These are phyloP conservation scores for Pampus argenteus DNA, from an alignment of 2,797 vertebrate genomes.

Conservation along the genomic window DNA sequence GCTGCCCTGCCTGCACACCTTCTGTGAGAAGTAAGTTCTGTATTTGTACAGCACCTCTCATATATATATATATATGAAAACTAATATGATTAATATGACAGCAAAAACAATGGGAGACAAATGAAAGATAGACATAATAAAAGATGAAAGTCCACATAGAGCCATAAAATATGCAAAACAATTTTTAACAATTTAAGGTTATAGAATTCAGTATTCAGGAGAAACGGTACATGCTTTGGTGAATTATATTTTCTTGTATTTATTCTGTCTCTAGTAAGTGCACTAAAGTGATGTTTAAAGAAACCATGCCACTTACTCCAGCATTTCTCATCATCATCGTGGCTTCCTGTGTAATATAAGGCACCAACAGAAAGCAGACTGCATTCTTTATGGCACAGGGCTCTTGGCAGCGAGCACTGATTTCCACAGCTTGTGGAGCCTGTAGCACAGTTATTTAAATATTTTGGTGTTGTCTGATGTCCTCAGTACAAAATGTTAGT, in stretches of 20 bases:
- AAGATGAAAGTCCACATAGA: not conserved
- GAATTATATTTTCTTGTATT: slow-evolving; percentile 8
- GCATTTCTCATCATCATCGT: slow-evolving; percentile 31
- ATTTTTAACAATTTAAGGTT: not conserved
- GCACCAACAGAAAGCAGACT: slow-evolving; percentile 27
- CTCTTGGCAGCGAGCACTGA: slow-evolving; percentile 28
- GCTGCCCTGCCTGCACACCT: slow-evolving; percentile 94
- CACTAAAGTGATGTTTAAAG: slow-evolving; percentile 1
- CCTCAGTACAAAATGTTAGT: not conserved
- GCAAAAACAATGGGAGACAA: not conserved
- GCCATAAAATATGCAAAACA: not conserved
- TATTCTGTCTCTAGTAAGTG: not conserved
- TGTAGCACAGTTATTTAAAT: slow-evolving; percentile 26
- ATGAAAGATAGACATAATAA: not conserved
- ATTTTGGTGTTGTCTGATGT: not conserved
- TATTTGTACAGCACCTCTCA: slow-evolving; percentile 1
- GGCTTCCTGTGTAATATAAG: slow-evolving; percentile 39
- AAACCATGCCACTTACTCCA: slow-evolving; percentile 9
- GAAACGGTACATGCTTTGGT: not conserved
- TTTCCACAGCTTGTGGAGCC: slow-evolving; percentile 41
- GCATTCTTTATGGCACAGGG: slow-evolving; percentile 31
- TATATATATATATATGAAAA: too few relatives aligned
- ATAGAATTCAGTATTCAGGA: too few relatives aligned
- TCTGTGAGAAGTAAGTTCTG: slow-evolving; percentile 91
- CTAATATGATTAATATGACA: too few relatives aligned